Evolutionary conservation across 2,888 invertebrate genomes (phyloP).

Genomic region (Lapara coniferarum): DNA sequence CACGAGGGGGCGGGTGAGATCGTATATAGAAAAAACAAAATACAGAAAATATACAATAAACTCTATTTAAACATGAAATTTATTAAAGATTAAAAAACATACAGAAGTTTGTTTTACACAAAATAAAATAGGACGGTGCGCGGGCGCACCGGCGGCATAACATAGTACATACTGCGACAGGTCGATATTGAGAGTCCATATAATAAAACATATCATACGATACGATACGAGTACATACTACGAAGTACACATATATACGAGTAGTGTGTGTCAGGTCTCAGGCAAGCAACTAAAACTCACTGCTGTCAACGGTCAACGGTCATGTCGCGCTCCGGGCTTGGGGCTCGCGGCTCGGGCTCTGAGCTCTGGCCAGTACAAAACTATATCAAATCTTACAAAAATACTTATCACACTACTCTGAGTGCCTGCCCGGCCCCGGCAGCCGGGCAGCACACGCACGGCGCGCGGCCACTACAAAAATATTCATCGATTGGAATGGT

Average conservation of each 20-base stretch:
- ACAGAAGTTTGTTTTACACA: conserved; percentile 81
- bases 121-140: conserved; percentile 80
- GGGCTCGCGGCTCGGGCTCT: conserved; percentile 63
- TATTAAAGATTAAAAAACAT: conserved; percentile 83
- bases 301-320: conserved; percentile 46
- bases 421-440: background rate
- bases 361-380: conserved; percentile 65
- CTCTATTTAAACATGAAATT: conserved; percentile 83
- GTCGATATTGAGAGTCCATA: conserved; percentile 75
- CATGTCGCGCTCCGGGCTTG: conserved; percentile 72
- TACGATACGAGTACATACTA: conserved; percentile 61
- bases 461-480: conserved; percentile 82
- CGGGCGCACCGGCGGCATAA: conserved; percentile 55
- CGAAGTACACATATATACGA: conserved; percentile 77
- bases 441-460: conserved; percentile 79
- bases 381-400: conserved; percentile 83
- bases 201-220: conserved; percentile 80
- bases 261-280: conserved; percentile 68
- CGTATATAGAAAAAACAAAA: conserved; percentile 76
- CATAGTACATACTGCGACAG: conserved; percentile 49
- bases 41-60: conserved; percentile 82
- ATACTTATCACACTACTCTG: conserved; percentile 81
- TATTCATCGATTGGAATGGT: conserved; percentile 84
- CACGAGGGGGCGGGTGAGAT: conserved; percentile 62
- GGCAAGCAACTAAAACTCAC: conserved; percentile 77